Evolutionary conservation across 2,113 vertebrate species (phyloP), one percentile per base, ranked within the genome.

Genomic region (Tylochromis polylepis): DNA sequence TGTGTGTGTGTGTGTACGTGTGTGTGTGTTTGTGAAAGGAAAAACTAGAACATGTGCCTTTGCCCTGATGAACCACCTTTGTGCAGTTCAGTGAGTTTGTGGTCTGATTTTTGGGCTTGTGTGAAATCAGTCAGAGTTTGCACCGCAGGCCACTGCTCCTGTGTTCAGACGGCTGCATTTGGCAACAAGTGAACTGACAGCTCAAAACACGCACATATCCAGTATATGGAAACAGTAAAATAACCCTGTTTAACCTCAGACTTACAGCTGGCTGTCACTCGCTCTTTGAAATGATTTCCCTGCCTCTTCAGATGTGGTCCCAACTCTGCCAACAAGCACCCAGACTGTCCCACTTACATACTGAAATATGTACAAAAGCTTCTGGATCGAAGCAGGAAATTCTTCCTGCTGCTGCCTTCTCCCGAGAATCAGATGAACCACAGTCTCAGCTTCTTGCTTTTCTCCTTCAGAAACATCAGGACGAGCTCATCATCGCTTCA

Each of bases 41-140:
- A 81, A 93, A 93, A 90, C 77, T 92, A 67, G 91, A 94, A 86
- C 92, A 93, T 89, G 89, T 94, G 89, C 90, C 85, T 92, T 91
- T 89, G 90, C 46, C 83, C 86, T 88, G 86, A 89, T 65, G 80
- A 88, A 93, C 87, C 86, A 83, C 89, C 89, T 87, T 72, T 90
- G 58, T 82, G 8, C 79, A 85, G 49, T 88, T 85, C 59, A 91
- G 87, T 92, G 85, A 91, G 83, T 86, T 89, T 55, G 55, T 57
- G 81, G 36, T 83, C 77, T 41, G 86, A 85, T 88, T 59, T 59
- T 83, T 15, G 67, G 49, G 24, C 27, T 59, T 62, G 2, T 20
- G 22, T 80, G 11, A 60, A 83, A 59, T 16, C 60, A 14, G 55
- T 36, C 67, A 75, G 20, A 4, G n/a, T 29, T 51, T 6, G 6